These are phyloP conservation scores for Nemoura dubitans DNA, from an alignment of 2,888 invertebrate species.

Conservation along the genomic window DNA sequence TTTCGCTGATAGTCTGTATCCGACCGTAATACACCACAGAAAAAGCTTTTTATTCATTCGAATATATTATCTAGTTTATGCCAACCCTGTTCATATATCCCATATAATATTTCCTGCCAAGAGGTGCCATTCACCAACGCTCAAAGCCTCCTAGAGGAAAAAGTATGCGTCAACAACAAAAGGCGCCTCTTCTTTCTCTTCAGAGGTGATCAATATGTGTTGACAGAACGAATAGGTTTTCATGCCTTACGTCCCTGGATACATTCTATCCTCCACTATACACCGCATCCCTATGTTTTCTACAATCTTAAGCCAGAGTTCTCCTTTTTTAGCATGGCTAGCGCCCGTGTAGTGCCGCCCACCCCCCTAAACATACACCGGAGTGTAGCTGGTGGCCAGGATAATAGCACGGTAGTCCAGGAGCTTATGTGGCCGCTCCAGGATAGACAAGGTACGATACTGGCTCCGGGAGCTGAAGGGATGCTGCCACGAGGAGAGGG, in stretches of 20 bases:
- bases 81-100: background rate
- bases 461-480: background rate
- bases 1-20: background rate
- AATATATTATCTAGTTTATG: background rate
- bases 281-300: background rate
- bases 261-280: background rate
- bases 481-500: background rate
- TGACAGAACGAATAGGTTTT: background rate
- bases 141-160: background rate
- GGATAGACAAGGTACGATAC: background rate
- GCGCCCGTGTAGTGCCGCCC: background rate
- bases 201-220: background rate
- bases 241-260: background rate
- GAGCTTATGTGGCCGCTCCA: background rate
- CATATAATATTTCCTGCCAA: background rate
- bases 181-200: background rate
- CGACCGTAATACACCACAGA: background rate
- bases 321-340: background rate
- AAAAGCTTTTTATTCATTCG: background rate
- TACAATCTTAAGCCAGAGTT: background rate
- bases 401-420: background rate
- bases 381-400: background rate
- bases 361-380: no score
- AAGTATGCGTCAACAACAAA: background rate
- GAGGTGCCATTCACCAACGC: background rate